Base-by-base conservation (phyloP, 37 sponge, comb jelly and placozoan genomes). In the Mnemiopsis leidyi region DNA sequence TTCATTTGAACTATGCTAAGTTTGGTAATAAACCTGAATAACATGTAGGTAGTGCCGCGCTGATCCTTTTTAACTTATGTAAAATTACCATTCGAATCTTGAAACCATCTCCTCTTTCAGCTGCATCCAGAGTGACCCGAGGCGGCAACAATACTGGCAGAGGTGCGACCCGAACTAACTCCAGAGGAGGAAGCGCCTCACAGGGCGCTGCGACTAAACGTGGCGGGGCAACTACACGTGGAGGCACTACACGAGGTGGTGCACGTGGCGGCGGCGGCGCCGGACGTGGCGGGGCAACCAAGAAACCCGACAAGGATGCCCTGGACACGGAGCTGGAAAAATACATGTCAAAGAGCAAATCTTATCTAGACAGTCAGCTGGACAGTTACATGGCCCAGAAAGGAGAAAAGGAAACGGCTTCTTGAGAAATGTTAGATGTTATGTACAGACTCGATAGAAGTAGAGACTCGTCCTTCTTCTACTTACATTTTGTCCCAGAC, bases 381-480 rank as follows among this genome's bases (percentile, higher is more conserved):
- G 90, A 85, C 30, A 32, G 35, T 85, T 85, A 85, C 67, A 85
- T 85, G 90, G 31, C 90, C 3, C 90, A 85, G 61, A 85, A 85
- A 21, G 90, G 40, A 39, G 90, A 71, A 23, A 28, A n/a, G 30
- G 75, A n/a, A 71, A 18, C 26, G 7, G 75, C 61, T 13, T 48
- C 61, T 48, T 48, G 61, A 48, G 61, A 48, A 48, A 48, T 48
- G 13, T n/a, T n/a, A n/a, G n/a, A n/a, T n/a, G n/a, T n/a, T n/a
- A n/a, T 48, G 13, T 48, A 48, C 61, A 48, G 61, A 48, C n/a
- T n/a, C n/a, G n/a, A n/a, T n/a, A n/a, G n/a, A n/a, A n/a, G n/a
- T n/a, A n/a, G n/a, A n/a, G n/a, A n/a, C n/a, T n/a, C n/a, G n/a
- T n/a, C n/a, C n/a, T n/a, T n/a, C n/a, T n/a, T n/a, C n/a, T n/a